phyloP scores from a whole-genome alignment of 2,113 vertebrate genomes.

The Odocoileus virginianus region DNA sequence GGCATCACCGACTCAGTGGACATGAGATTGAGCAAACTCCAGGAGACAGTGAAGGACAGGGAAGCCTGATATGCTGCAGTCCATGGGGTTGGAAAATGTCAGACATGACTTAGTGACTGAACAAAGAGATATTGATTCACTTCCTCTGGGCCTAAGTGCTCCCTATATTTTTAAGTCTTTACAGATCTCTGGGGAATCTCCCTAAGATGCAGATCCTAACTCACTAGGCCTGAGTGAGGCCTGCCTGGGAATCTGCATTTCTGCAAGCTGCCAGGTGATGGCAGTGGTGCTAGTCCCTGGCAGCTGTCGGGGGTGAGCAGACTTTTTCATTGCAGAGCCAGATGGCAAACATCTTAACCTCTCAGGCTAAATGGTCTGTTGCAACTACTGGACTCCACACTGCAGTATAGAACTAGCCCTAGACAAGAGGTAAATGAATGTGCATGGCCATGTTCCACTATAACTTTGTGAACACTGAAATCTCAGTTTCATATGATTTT shows the following conservation, averaged over 20 bases:
- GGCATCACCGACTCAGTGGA: background rate
- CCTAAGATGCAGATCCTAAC: background rate
- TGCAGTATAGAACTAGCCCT: background rate
- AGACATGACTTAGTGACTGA: background rate
- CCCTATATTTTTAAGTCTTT: background rate
- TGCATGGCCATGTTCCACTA: background rate
- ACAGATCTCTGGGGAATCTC: background rate
- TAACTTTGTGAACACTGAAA: background rate
- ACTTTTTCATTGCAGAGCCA: background rate
- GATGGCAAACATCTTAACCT: background rate
- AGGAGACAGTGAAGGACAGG: background rate
- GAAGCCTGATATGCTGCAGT: background rate
- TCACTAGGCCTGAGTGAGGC: background rate
- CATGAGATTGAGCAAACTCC: background rate
- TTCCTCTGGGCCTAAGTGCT: background rate
- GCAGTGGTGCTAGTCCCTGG: background rate
- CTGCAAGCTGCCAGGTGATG: background rate
- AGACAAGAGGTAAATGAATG: accelerated
- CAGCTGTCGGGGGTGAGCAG: background rate
- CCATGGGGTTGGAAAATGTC: background rate
- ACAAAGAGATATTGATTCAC: background rate
- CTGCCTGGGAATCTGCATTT: background rate
- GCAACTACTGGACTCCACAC: background rate
- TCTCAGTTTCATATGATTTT: background rate
- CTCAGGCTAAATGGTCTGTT: background rate